Evolutionary conservation across 2,113 vertebrate species (phyloP).

Genomic region (Tauraco erythrolophus): DNA sequence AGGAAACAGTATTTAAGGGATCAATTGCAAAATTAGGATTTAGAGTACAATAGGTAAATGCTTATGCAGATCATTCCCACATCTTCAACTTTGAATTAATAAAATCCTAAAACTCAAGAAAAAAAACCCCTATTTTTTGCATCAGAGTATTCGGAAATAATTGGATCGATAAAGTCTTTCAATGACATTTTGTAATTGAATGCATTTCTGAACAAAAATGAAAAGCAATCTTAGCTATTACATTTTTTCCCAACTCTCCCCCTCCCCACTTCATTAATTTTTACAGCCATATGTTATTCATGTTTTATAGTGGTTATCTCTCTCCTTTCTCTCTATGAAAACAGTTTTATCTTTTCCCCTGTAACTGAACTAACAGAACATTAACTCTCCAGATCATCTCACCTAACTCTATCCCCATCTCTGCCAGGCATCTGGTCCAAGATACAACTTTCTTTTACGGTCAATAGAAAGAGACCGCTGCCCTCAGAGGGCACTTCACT

Average conservation of each 20-base stretch:
- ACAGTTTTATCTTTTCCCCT: not conserved
- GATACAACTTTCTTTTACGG: not conserved
- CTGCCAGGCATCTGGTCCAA: not conserved
- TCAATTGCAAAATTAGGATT: not conserved
- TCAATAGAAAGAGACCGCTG: rapidly evolving
- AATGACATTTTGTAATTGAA: not conserved
- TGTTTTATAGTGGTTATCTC: not conserved
- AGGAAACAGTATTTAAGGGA: not conserved
- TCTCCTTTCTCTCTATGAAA: not conserved
- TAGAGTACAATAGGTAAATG: not conserved
- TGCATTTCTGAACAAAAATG: not conserved
- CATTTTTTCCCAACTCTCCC: not conserved
- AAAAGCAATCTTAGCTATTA: not conserved
- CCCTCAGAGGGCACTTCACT: not conserved
- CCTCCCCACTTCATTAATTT: not conserved
- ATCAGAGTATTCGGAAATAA: not conserved
- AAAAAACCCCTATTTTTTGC: not conserved
- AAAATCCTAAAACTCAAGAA: not conserved
- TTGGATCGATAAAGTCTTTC: not conserved
- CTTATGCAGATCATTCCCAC: not conserved
- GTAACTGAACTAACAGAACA: not conserved
- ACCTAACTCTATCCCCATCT: not conserved
- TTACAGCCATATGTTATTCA: not conserved
- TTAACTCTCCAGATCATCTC: not conserved
- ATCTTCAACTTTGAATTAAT: not conserved